Base-by-base conservation (phyloP, 1,140 invertebrate species). In the Portunus trituberculatus region DNA sequence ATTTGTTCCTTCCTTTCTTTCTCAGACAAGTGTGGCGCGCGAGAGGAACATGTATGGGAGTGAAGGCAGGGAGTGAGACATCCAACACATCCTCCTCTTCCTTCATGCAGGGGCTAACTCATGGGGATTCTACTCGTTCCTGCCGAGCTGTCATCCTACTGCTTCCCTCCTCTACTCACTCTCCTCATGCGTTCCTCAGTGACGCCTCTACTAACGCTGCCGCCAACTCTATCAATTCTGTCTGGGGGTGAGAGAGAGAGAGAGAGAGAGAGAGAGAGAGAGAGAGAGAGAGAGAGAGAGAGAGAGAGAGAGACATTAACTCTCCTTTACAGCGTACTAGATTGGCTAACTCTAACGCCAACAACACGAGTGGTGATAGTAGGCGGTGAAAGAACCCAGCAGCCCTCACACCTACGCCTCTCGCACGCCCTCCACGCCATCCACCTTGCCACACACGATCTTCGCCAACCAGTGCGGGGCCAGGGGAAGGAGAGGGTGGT, bases 211-310 rank as follows among this genome's bases (percentile, higher is more conserved):
- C 67, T 8, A 2, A 25, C 20, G 16, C 20, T 76, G 8, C 67
- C n/a, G n/a, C 2, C n/a, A n/a, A 76, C n/a, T n/a, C 67, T 12
- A 20, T 10, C 12, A 10, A 12, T 25, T 76, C 67, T 76, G 25
- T 76, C 29, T 87, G 86, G 31, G 39, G 86, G 45, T 39, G 29
- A 39, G 31, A 46, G 7, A 87, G 7, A 25, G 45, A 87, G 20
- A 87, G 31, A 89, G 87, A 89, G 87, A 89, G 87, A 89, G 87
- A 89, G 87, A 89, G 87, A 87, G 86, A 87, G 86, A 87, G 86
- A 87, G 86, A 87, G 86, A 87, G 86, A 87, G 86, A 87, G 86
- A 87, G 86, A 87, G 86, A 87, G 86, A 87, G 86, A 87, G 31
- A 87, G 86, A 87, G 83, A 87, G 87, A 89, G 39, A 46, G 2